phyloP scores from a whole-genome alignment of 2,797 vertebrate species.

The Furcifer pardalis region DNA sequence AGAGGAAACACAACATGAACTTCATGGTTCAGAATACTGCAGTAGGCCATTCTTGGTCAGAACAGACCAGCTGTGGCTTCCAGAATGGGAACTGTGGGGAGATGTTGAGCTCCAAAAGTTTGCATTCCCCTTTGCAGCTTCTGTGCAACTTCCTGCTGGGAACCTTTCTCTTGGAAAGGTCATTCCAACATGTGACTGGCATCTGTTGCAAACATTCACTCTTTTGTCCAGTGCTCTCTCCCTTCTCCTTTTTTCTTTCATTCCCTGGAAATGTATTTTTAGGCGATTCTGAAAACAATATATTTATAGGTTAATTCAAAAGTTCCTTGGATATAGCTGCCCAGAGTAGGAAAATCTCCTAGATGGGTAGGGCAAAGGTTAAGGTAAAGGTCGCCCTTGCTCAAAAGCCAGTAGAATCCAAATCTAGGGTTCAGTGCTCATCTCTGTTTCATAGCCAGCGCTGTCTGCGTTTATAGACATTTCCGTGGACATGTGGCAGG shows the following conservation, averaged over 20 bases:
- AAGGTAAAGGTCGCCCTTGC: too few relatives aligned
- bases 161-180: conserved; percentile 5
- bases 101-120: not conserved
- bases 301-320: too few relatives aligned
- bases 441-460: too few relatives aligned
- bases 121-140: not conserved
- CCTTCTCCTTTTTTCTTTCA: not conserved
- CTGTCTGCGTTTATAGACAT: too few relatives aligned
- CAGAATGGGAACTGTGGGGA: not conserved
- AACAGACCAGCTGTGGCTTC: not conserved
- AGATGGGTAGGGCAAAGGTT: too few relatives aligned
- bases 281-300: not conserved
- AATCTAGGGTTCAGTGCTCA: too few relatives aligned
- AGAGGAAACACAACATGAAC: too few relatives aligned
- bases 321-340: too few relatives aligned
- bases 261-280: conserved; percentile 15
- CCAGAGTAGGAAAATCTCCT: too few relatives aligned
- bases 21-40: not conserved
- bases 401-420: too few relatives aligned
- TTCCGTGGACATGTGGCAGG: too few relatives aligned
- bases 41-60: too few relatives aligned
- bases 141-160: conserved; percentile 26
- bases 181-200: conserved; percentile 19
- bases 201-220: conserved; percentile 25
- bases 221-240: not conserved